phyloP scores from a whole-genome alignment of 2,888 invertebrate genomes.

The Aphidoletes aphidimyza region DNA sequence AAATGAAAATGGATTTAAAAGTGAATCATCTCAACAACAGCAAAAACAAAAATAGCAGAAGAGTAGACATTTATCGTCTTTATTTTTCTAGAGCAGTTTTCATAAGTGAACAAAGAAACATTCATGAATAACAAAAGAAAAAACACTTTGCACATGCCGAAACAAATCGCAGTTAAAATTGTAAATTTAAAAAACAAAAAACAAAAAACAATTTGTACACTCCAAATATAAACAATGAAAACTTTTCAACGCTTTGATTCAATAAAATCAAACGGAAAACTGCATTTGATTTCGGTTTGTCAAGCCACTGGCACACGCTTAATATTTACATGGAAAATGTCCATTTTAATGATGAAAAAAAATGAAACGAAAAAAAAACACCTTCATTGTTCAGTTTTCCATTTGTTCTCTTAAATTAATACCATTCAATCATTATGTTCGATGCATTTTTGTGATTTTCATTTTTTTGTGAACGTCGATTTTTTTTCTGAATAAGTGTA shows the following conservation, averaged over 20 bases:
- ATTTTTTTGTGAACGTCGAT: too few relatives aligned
- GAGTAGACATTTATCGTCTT: conserved; percentile 36
- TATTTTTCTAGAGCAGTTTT: conserved; percentile 46
- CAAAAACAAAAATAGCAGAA: not conserved
- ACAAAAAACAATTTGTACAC: not conserved
- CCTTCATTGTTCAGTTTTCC: not conserved
- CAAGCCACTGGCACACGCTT: not conserved
- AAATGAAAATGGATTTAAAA: too few relatives aligned
- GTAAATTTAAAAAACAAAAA: too few relatives aligned
- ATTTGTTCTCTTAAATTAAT: conserved; percentile 12
- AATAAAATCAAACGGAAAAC: not conserved
- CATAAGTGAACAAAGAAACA: not conserved
- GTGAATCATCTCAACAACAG: too few relatives aligned
- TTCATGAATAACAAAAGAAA: not conserved
- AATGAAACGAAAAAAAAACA: not conserved
- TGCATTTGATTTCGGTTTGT: not conserved
- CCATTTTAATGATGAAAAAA: not conserved
- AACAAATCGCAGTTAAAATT: not conserved
- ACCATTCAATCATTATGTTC: not conserved
- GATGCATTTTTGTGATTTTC: conserved; percentile 24
- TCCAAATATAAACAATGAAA: not conserved
- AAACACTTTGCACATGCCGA: not conserved
- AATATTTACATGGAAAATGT: not conserved
- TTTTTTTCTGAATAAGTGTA: not conserved
- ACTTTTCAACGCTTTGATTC: not conserved